Evolutionary conservation across 2,113 vertebrate species (phyloP).

Genomic region (Vidua macroura): DNA sequence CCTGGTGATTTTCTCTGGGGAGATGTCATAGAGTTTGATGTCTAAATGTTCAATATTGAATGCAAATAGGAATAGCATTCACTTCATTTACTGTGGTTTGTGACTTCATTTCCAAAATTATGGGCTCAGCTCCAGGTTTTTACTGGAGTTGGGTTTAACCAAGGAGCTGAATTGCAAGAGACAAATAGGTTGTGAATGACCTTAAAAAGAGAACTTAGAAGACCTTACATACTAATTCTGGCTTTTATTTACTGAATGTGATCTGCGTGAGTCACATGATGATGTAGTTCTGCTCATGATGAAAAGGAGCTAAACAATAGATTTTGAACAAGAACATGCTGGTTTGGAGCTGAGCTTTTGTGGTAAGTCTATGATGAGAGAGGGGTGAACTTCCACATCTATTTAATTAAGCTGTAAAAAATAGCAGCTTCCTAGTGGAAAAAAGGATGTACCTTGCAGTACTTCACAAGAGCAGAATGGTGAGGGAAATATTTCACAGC

Average conservation of each 20-base stretch:
- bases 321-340: neutral
- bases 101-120: neutral
- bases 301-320: neutral
- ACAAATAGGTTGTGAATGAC: neutral
- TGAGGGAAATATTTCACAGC: neutral
- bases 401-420: neutral
- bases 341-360: neutral
- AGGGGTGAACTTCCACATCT: neutral
- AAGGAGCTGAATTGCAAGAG: neutral
- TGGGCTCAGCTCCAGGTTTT: neutral
- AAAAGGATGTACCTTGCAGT: neutral
- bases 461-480: neutral
- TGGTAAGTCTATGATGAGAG: neutral
- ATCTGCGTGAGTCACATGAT: accelerated
- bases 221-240: neutral
- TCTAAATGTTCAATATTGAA: neutral
- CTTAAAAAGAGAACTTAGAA: neutral
- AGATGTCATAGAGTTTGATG: neutral
- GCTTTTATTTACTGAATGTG: neutral
- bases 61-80: neutral
- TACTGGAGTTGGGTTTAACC: neutral
- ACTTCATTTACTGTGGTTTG: neutral
- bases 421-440: neutral
- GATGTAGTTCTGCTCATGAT: neutral
- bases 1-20: neutral